Conservation (phyloP, 2,888 invertebrate species). For the Eristalis pertinax region DNA sequence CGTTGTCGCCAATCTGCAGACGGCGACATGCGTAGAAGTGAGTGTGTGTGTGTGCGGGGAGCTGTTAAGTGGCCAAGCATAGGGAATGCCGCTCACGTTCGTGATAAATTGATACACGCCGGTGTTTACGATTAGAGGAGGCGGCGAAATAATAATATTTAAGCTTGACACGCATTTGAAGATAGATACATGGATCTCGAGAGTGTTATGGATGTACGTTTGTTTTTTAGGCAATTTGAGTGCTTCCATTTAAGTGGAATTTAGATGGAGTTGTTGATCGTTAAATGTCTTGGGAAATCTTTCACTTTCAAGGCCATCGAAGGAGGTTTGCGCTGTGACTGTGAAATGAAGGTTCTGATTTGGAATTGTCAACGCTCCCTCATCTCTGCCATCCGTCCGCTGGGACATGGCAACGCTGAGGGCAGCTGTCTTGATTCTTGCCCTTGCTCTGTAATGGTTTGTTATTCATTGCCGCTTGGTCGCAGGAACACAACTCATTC, state of each 20-base stretch:
- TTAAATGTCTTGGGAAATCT: conserved; percentile 1
- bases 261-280: not conserved
- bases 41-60: not conserved
- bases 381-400: not conserved
- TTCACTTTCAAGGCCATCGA: conserved; percentile 1
- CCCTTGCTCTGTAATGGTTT: too few relatives aligned
- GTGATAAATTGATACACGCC: conserved; percentile 51
- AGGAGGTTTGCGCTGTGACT: not conserved
- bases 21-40: too few relatives aligned
- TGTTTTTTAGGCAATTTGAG: conserved; percentile 1
- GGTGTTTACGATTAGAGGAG: conserved; percentile 54
- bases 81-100: conserved; percentile 55
- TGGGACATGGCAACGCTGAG: not conserved
- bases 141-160: conserved; percentile 59
- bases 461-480: too few relatives aligned
- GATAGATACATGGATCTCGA: conserved; percentile 18
- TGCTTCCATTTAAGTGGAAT: not conserved
- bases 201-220: conserved; percentile 5
- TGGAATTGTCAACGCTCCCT: not conserved
- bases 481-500: too few relatives aligned
- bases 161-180: conserved; percentile 28
- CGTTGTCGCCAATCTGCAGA: not conserved
- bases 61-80: not conserved
- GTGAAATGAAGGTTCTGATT: not conserved
- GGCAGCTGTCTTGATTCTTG: not conserved